Evolutionary conservation across 2,888 invertebrate species (phyloP).

Genomic region (Hedya salicella): DNA sequence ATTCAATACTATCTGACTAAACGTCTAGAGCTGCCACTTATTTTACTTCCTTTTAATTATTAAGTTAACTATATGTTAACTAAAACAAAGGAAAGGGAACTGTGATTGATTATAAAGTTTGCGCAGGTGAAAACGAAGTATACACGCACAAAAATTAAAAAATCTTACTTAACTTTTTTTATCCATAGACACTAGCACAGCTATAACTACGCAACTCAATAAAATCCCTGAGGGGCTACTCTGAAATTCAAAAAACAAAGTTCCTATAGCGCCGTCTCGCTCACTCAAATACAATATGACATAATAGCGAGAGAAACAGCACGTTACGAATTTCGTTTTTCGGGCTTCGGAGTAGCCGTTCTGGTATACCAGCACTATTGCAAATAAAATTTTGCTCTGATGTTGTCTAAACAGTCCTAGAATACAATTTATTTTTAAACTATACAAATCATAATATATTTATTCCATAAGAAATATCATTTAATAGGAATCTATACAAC

Average conservation of each 20-base stretch:
- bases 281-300: no score
- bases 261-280: no score
- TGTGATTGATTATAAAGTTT: conserved; percentile 38
- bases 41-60: not conserved
- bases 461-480: not conserved
- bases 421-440: not conserved
- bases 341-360: no score
- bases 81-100: conserved; percentile 38
- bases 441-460: not conserved
- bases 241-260: no score
- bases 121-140: conserved; percentile 34
- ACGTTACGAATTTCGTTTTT: no score
- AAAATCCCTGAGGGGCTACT: no score
- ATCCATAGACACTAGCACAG: not conserved
- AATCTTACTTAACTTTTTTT: not conserved
- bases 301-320: no score
- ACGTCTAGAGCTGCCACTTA: not conserved
- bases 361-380: not conserved
- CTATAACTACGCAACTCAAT: no score
- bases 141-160: not conserved
- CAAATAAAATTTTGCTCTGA: not conserved
- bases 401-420: conserved; percentile 4
- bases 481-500: not conserved
- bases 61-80: conserved; percentile 7
- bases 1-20: not conserved